Conservation (phyloP, 1,140 invertebrate species). For the Saxidomus purpurata region DNA sequence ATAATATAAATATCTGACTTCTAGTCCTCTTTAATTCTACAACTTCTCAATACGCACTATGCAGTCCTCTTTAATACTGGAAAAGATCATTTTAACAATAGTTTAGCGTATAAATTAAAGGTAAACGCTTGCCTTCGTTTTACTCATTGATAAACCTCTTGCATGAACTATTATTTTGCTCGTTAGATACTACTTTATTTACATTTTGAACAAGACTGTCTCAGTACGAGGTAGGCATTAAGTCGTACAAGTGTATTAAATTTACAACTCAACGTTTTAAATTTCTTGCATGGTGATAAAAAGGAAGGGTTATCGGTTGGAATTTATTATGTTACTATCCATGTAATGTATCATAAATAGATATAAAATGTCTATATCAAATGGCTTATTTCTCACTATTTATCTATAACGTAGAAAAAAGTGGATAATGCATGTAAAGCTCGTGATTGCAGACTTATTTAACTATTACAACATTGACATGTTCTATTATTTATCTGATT, state of each 20-base stretch:
- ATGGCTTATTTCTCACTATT: background rate
- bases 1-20: background rate
- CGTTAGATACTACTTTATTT: background rate
- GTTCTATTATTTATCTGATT: too few relatives aligned
- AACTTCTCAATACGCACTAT: background rate
- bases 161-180: background rate
- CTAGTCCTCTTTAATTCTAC: too few relatives aligned
- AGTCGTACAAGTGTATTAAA: constrained; percentile 1
- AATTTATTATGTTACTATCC: background rate
- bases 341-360: background rate
- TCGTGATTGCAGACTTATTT: too few relatives aligned
- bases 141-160: background rate
- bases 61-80: background rate
- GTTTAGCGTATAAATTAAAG: background rate
- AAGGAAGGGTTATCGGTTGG: background rate
- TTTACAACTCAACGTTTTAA: constrained; percentile 20
- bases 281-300: constrained; percentile 27
- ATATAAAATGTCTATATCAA: background rate
- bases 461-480: too few relatives aligned
- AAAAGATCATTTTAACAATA: constrained; percentile 11
- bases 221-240: background rate
- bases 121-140: background rate
- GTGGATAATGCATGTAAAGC: too few relatives aligned
- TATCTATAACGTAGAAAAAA: too few relatives aligned
- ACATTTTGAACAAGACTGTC: background rate